These are phyloP conservation scores for Xestia ashworthii DNA, from an alignment of 2,888 invertebrate species.

Conservation along the genomic window DNA sequence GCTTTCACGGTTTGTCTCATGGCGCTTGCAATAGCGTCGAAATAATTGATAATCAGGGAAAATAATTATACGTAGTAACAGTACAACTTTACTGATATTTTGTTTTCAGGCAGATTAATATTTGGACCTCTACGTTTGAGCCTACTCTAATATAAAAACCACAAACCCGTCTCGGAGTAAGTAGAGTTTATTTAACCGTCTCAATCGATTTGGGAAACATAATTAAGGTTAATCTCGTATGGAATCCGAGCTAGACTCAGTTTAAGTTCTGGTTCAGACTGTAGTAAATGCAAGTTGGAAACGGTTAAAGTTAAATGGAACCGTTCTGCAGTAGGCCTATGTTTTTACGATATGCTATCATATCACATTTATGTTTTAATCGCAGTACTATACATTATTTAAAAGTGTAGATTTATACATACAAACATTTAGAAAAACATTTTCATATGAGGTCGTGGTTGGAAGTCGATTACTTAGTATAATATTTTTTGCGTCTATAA, in stretches of 20 bases:
- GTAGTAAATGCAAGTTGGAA: constrained; percentile 21
- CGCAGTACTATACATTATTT: background rate
- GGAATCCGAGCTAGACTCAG: constrained; percentile 27
- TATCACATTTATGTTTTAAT: background rate
- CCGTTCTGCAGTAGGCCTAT: background rate
- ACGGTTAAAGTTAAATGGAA: constrained; percentile 23
- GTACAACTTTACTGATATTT: background rate
- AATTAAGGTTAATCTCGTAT: constrained; percentile 38
- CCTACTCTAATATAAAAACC: background rate
- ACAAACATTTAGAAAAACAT: background rate
- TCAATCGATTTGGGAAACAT: constrained; percentile 23
- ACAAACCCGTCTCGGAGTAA: background rate
- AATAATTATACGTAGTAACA: no score
- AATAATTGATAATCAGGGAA: no score
- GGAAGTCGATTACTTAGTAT: no score
- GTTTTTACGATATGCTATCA: background rate
- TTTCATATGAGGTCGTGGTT: background rate
- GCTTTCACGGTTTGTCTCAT: no score
- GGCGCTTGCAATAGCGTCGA: no score
- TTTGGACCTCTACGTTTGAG: background rate
- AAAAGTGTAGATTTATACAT: background rate
- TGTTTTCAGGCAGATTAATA: background rate
- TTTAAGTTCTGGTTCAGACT: constrained; percentile 27
- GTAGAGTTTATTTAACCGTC: constrained; percentile 12
- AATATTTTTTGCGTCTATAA: background rate